Percentiles rank a stretch among this genome's conserved stretches.
These are phyloP conservation scores for Elephas maximus DNA, from an alignment of 2,113 vertebrate species.

Conservation along the genomic window DNA sequence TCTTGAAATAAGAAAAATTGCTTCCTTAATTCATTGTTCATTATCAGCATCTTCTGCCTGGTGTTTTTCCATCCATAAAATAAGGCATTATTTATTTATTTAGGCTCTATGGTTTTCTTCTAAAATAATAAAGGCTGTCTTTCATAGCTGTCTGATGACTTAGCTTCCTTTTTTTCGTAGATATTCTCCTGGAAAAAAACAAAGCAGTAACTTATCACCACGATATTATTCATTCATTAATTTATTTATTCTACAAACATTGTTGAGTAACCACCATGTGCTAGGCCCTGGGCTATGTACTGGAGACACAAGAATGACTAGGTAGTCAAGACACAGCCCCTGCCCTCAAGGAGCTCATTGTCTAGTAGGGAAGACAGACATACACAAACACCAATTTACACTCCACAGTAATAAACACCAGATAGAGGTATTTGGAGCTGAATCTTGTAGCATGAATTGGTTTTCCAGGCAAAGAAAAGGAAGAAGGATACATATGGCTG, in stretches of 20 bases:
- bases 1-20: conserved; percentile 44
- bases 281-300: neutral
- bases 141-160: conserved; percentile 50
- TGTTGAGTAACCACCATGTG: neutral
- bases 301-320: neutral
- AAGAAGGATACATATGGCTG: neutral
- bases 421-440: neutral
- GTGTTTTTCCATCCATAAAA: conserved; percentile 55
- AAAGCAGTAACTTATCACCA: conserved; percentile 25
- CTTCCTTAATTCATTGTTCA: conserved; percentile 30
- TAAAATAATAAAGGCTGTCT: conserved; percentile 51
- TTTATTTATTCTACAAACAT: neutral
- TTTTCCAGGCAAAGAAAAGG: neutral
- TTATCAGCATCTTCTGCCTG: conserved; percentile 30
- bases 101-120: conserved; percentile 52
- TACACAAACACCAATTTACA: neutral
- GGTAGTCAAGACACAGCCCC: neutral
- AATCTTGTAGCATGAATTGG: neutral
- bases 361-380: neutral
- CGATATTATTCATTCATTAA: neutral
- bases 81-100: conserved; percentile 45
- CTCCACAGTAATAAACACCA: neutral
- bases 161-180: conserved; percentile 80
- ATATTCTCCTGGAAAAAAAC: conserved; percentile 77
- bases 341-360: neutral